Evolutionary conservation across 2,888 invertebrate species (phyloP).

Genomic region (Meliscaeva auricollis): DNA sequence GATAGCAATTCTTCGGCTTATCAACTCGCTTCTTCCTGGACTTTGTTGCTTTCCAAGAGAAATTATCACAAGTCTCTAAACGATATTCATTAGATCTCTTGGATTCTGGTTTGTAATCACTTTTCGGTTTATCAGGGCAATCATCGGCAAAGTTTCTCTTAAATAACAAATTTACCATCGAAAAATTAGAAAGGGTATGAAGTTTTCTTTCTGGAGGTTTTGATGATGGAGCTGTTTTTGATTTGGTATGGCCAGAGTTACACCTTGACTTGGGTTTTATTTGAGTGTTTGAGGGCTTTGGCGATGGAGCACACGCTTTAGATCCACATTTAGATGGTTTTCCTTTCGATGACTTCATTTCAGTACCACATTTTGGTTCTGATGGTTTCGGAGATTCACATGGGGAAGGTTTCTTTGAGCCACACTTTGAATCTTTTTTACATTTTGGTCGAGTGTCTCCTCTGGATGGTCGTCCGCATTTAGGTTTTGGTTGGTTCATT

Average conservation of each 20-base stretch:
- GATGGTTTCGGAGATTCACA: background rate
- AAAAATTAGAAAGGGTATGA: slow-evolving; percentile 16
- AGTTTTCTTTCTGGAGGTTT: background rate
- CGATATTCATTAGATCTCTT: slow-evolving; percentile 32
- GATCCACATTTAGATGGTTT: background rate
- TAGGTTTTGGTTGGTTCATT: background rate
- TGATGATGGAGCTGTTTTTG: background rate
- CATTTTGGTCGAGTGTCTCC: slow-evolving; percentile 14
- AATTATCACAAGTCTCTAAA: slow-evolving; percentile 9
- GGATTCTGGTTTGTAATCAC: background rate
- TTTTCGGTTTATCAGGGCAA: background rate
- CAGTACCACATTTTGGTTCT: slow-evolving; percentile 25
- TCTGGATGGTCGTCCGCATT: slow-evolving; percentile 16
- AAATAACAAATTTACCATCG: background rate
- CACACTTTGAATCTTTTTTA: slow-evolving; percentile 20
- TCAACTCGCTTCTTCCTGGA: background rate
- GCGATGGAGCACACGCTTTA: slow-evolving; percentile 76
- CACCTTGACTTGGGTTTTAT: background rate
- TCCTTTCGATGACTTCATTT: background rate
- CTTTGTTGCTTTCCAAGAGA: slow-evolving; percentile 33
- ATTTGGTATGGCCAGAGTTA: background rate
- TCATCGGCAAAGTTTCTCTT: slow-evolving; percentile 23
- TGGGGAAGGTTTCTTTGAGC: background rate
- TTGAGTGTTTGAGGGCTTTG: background rate
- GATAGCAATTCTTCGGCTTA: slow-evolving; percentile 38